Evolutionary conservation across 2,888 invertebrate species (phyloP).

Genomic region (Aproaerema taeniolella): DNA sequence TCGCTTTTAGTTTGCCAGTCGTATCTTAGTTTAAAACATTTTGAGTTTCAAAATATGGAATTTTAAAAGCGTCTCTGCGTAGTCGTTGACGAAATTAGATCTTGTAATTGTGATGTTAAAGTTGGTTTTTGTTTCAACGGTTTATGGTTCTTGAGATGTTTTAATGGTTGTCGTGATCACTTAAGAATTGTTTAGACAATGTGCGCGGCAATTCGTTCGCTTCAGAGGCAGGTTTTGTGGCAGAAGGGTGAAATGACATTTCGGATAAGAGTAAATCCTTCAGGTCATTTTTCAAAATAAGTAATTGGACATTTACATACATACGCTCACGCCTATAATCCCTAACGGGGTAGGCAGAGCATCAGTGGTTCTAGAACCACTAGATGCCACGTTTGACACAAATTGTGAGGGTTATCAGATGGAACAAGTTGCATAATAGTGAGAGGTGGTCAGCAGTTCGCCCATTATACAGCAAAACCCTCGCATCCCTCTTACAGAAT

Average conservation of each 20-base stretch:
- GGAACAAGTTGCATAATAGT: no score
- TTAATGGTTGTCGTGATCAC: constrained; percentile 39
- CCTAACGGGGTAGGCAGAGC: no score
- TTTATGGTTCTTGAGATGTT: constrained; percentile 31
- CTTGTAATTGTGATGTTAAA: constrained; percentile 12
- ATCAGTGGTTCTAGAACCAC: no score
- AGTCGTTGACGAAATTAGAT: constrained; percentile 18
- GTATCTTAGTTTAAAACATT: constrained; percentile 39
- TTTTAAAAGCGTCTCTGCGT: constrained; percentile 30
- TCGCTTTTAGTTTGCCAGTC: constrained; percentile 26
- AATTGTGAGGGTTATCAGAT: no score
- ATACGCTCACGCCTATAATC: no score
- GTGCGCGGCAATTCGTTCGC: constrained; percentile 63
- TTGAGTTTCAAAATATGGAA: constrained; percentile 36
- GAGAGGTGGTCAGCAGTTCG: no score
- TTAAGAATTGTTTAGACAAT: constrained; percentile 70
- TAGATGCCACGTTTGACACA: no score
- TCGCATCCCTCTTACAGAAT: no score
- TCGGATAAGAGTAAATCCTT: constrained; percentile 55
- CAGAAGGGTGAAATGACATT: constrained; percentile 71
- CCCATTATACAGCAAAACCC: no score
- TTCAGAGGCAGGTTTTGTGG: constrained; percentile 66
- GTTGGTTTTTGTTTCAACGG: constrained; percentile 20
- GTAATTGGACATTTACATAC: constrained; percentile 26
- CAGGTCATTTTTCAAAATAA: constrained; percentile 69